A percentile compares a stretch with the other conserved stretches of the same genome.
Evolutionary conservation across 2,113 vertebrate species (phyloP).

Genomic region (Cricetomys ansorgei): DNA sequence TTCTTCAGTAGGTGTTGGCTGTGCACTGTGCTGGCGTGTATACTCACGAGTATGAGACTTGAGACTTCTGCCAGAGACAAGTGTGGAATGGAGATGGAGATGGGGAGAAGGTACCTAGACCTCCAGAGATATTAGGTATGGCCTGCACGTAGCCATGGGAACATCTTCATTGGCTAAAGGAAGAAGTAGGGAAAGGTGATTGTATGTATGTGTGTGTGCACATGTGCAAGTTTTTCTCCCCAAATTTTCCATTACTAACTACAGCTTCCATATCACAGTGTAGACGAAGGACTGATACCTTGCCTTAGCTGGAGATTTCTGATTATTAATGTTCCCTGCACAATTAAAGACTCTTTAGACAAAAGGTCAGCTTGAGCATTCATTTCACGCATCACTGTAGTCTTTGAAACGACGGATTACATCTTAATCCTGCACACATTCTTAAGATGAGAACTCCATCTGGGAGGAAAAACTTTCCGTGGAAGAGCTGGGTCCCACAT

Average conservation of each 20-base stretch:
- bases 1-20: not conserved
- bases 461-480: conserved; percentile 69
- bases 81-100: not conserved
- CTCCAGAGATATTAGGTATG: not conserved
- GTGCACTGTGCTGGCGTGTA: not conserved
- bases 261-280: conserved; percentile 65
- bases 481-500: conserved; percentile 73
- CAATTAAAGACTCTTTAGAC: conserved; percentile 77
- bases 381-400: conserved; percentile 74
- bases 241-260: conserved; percentile 65
- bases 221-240: not conserved
- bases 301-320: conserved; percentile 56
- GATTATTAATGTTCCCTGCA: conserved; percentile 67
- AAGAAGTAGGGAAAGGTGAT: not conserved
- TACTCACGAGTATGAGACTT: rapidly evolving
- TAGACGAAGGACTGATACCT: conserved; percentile 57
- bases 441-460: conserved; percentile 65
- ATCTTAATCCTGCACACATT: conserved; percentile 75
- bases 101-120: not conserved
- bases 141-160: not conserved
- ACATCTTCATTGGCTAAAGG: conserved; percentile 9
- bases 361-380: conserved; percentile 75
- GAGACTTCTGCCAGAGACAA: not conserved
- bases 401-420: conserved; percentile 75
- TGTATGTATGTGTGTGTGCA: not conserved